Conservation (phyloP, 2,888 invertebrate species). For the Biston betularia region DNA sequence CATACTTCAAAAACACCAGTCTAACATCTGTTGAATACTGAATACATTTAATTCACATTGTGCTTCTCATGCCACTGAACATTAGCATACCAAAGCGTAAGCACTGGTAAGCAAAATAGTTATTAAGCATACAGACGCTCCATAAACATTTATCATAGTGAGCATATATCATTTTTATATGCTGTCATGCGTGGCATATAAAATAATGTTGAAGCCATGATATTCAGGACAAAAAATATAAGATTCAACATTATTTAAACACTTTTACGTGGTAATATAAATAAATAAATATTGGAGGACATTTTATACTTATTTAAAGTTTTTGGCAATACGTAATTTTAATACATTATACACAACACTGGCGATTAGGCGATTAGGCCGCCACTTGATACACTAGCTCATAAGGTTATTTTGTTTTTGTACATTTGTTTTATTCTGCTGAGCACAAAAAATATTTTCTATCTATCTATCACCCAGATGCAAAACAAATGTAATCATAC, state of each 20-base stretch:
- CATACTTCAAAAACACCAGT: not conserved
- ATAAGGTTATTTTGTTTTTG: no score
- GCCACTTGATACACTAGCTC: no score
- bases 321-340: no score
- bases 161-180: constrained; percentile 7
- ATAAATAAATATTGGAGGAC: no score
- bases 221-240: not conserved
- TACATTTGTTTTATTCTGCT: no score
- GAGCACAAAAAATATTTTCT: no score
- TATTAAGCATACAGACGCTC: not conserved
- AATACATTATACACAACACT: no score
- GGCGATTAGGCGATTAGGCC: no score
- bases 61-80: not conserved
- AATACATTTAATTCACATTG: constrained; percentile 2
- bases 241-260: not conserved
- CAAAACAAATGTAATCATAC: no score
- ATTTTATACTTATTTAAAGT: no score
- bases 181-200: not conserved
- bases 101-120: constrained; percentile 6
- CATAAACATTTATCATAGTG: constrained; percentile 11
- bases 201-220: not conserved
- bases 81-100: constrained; percentile 6
- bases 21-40: constrained; percentile 1
- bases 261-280: not conserved
- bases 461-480: no score